These are phyloP conservation scores for Achlya flavicornis DNA, from an alignment of 2,888 invertebrate genomes.

Conservation along the genomic window DNA sequence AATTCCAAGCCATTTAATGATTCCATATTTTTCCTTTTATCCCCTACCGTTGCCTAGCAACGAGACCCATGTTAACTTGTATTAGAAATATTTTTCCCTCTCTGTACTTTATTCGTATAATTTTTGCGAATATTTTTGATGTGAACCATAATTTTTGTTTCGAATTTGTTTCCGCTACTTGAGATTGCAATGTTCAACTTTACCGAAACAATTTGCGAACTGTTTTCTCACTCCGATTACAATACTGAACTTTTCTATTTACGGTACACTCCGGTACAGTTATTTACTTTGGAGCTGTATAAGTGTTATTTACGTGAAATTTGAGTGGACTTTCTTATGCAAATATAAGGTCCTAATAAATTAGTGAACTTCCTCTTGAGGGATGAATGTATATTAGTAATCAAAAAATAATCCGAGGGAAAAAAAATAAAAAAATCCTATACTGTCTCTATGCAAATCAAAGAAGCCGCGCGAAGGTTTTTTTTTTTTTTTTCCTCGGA, in stretches of 20 bases:
- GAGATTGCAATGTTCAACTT: not conserved
- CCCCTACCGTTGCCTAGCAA: not conserved
- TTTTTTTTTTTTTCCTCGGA: too few species aligned
- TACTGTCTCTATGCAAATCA: too few species aligned
- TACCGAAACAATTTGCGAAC: not conserved
- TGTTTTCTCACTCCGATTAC: not conserved
- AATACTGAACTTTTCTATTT: not conserved
- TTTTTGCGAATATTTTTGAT: not conserved
- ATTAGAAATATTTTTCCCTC: not conserved
- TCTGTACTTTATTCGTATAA: slow-evolving; percentile 2
- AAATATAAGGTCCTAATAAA: too few species aligned
- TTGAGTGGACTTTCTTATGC: not conserved
- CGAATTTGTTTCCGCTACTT: not conserved
- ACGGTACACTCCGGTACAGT: not conserved
- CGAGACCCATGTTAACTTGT: not conserved
- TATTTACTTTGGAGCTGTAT: not conserved
- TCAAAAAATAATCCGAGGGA: too few species aligned
- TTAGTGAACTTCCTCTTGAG: too few species aligned
- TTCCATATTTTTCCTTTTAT: not conserved
- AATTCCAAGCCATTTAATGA: not conserved
- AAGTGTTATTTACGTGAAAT: not conserved
- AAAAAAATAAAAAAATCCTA: too few species aligned
- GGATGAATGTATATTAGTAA: too few species aligned
- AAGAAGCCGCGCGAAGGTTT: too few species aligned
- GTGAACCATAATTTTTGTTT: slow-evolving; percentile 3